phyloP scores from a whole-genome alignment of 2,113 vertebrate genomes.

The Cebidichthys violaceus region DNA sequence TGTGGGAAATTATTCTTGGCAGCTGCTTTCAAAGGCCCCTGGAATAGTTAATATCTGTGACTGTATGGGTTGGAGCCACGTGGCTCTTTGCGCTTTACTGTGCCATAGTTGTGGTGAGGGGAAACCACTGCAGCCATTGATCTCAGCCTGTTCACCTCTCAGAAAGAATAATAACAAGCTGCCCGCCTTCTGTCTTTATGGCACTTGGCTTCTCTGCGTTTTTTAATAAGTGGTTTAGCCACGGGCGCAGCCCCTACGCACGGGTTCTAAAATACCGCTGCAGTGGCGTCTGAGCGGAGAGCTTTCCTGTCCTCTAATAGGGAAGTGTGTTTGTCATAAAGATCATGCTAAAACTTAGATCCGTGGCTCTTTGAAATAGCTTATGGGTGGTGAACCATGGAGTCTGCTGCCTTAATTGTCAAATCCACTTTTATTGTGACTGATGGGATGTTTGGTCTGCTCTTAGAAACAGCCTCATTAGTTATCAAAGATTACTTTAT shows the following conservation, averaged over 20 bases:
- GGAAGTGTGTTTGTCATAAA: slow-evolving; percentile 81
- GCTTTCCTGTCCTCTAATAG: slow-evolving; percentile 53
- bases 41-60: slow-evolving; percentile 79
- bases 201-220: slow-evolving; percentile 80
- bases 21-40: slow-evolving; percentile 76
- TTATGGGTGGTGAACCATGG: slow-evolving; percentile 59
- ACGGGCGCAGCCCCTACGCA: slow-evolving; percentile 74
- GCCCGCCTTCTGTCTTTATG: slow-evolving; percentile 82
- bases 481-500: slow-evolving; percentile 53
- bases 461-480: slow-evolving; percentile 40
- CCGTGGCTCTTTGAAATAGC: slow-evolving; percentile 59
- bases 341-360: slow-evolving; percentile 69
- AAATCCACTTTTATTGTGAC: slow-evolving; percentile 30
- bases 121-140: slow-evolving; percentile 80
- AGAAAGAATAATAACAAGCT: slow-evolving; percentile 87
- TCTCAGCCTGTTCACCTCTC: slow-evolving; percentile 84
- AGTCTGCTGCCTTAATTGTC: slow-evolving; percentile 62
- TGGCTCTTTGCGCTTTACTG: slow-evolving; percentile 73
- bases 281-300: slow-evolving; percentile 76
- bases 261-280: slow-evolving; percentile 76
- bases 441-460: slow-evolving; percentile 37
- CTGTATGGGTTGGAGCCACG: slow-evolving; percentile 68
- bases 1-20: slow-evolving; percentile 88
- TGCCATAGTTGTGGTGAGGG: slow-evolving; percentile 81
- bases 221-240: slow-evolving; percentile 86